Percentiles rank a stretch among this genome's conserved stretches.
Evolutionary conservation across 2,888 invertebrate genomes (phyloP).

Genomic region (Teinopalpus imperialis): DNA sequence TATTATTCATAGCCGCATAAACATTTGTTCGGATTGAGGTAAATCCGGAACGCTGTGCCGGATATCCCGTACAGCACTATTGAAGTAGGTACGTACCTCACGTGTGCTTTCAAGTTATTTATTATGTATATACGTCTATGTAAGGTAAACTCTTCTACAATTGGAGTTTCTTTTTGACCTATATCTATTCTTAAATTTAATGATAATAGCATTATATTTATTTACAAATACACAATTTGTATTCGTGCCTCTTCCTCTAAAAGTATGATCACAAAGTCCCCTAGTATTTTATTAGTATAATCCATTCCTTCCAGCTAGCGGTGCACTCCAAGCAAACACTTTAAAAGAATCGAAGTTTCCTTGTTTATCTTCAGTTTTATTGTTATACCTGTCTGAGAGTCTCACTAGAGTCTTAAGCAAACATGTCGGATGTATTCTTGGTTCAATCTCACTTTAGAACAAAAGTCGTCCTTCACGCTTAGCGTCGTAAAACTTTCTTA

Average conservation of each 20-base stretch:
- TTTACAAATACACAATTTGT: too few species aligned
- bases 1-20: constrained; percentile 24
- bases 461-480: constrained; percentile 24
- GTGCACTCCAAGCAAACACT: constrained; percentile 23
- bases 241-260: too few species aligned
- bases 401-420: constrained; percentile 17
- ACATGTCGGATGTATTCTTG: constrained; percentile 22
- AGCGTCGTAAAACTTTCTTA: constrained; percentile 21
- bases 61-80: constrained; percentile 15
- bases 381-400: constrained; percentile 24
- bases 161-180: background rate
- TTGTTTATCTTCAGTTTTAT: constrained; percentile 22
- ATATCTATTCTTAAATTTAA: too few species aligned
- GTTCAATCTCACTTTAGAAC: constrained; percentile 26
- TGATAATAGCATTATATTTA: too few species aligned
- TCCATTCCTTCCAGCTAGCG: background rate
- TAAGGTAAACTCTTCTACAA: constrained; percentile 4
- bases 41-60: constrained; percentile 16
- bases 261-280: background rate
- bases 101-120: constrained; percentile 13
- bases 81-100: constrained; percentile 6
- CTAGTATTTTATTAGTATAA: constrained; percentile 14
- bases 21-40: constrained; percentile 21
- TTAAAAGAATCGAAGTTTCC: constrained; percentile 24
- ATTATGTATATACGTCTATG: constrained; percentile 8